phyloP scores from a whole-genome alignment of 1,140 invertebrate species.

The Drosophila trapezifrons region DNA sequence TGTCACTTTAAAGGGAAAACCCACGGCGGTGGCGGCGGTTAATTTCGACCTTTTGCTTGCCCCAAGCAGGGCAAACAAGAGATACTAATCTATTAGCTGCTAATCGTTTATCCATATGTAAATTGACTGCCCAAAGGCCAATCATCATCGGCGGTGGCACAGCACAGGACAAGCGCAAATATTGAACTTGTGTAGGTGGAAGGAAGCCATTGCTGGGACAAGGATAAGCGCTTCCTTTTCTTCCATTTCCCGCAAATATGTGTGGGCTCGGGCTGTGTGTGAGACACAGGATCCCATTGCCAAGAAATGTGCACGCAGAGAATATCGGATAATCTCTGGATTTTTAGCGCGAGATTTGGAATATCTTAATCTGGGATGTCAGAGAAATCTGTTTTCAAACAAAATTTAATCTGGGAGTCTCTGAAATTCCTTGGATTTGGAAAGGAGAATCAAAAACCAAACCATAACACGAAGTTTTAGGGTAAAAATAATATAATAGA shows the following conservation, averaged over 20 bases:
- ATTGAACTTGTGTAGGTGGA: slow-evolving; percentile 56
- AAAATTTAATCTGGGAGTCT: background rate
- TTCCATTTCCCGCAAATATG: slow-evolving; percentile 12
- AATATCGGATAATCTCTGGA: background rate
- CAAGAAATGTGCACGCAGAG: background rate
- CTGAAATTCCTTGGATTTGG: background rate
- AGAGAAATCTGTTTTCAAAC: background rate
- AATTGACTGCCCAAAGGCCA: slow-evolving; percentile 65
- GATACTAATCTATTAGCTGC: slow-evolving; percentile 77
- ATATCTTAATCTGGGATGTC: background rate
- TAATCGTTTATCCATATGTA: slow-evolving; percentile 76
- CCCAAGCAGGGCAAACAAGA: slow-evolving; percentile 46
- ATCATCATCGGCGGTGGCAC: slow-evolving; percentile 33
- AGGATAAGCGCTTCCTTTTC: slow-evolving; percentile 22
- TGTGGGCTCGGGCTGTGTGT: background rate
- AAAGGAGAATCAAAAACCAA: background rate
- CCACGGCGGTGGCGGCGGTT: slow-evolving; percentile 7
- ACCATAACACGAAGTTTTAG: background rate
- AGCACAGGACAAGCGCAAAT: slow-evolving; percentile 57
- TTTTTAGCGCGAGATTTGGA: too few relatives aligned
- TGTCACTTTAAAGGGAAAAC: slow-evolving; percentile 38
- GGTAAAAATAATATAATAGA: too few relatives aligned
- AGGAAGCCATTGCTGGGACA: slow-evolving; percentile 25
- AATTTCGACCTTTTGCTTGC: slow-evolving; percentile 28
- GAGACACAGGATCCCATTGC: background rate